phyloP scores from a whole-genome alignment of 2,113 vertebrate species.

The Glaucidium brasilianum region DNA sequence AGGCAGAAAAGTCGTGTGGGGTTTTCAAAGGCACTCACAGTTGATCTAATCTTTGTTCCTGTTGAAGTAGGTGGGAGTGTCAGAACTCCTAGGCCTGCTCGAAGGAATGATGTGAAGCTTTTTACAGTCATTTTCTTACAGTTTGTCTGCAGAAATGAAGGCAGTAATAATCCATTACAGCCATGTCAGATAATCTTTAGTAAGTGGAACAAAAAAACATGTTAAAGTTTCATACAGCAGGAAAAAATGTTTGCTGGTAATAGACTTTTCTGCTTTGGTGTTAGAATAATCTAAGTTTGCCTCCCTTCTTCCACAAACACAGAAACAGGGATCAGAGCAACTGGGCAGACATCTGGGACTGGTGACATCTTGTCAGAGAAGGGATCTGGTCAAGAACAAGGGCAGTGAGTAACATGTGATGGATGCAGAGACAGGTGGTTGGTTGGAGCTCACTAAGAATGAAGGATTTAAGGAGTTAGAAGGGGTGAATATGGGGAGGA shows the following conservation, averaged over 20 bases:
- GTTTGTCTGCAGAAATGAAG: neutral
- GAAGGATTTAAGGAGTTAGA: neutral
- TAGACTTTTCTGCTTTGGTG: neutral
- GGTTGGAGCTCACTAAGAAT: neutral
- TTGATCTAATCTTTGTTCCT: neutral
- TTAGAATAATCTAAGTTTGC: neutral
- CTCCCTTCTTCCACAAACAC: neutral
- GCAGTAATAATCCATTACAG: neutral
- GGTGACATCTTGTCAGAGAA: neutral
- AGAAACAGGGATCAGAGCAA: neutral
- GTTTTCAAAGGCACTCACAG: neutral
- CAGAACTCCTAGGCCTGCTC: neutral
- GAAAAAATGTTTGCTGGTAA: neutral
- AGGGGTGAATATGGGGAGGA: neutral
- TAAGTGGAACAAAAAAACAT: neutral
- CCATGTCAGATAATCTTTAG: neutral
- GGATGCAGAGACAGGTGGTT: neutral
- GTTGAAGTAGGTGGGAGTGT: neutral
- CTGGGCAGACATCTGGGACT: neutral
- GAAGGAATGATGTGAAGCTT: neutral
- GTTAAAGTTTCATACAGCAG: neutral
- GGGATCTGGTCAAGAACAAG: neutral
- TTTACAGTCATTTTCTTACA: neutral
- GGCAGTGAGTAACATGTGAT: neutral
- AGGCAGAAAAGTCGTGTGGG: neutral